Evolutionary conservation across 2,113 vertebrate species (phyloP).

Genomic region (Nestor notabilis): DNA sequence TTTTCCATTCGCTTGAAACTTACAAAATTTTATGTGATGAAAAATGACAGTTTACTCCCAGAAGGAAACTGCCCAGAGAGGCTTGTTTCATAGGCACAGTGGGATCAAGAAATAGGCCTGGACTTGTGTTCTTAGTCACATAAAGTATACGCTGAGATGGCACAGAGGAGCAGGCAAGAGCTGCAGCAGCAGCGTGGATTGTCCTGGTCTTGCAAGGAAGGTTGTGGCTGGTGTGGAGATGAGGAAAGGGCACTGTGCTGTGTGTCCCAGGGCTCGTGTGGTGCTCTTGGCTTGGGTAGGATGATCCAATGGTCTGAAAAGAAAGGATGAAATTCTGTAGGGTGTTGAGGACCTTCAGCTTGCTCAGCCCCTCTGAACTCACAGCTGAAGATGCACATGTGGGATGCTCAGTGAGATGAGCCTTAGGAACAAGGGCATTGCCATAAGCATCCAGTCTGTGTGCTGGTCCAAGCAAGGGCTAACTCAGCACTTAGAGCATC

Average conservation of each 20-base stretch:
- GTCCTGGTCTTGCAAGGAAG: neutral
- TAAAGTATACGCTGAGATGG: neutral
- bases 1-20: constrained; percentile 92
- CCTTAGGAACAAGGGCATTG: neutral
- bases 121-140: neutral
- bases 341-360: neutral
- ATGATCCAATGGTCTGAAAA: neutral
- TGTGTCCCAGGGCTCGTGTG: fast-evolving
- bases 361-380: neutral
- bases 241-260: neutral
- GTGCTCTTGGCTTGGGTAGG: neutral
- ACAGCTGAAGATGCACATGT: fast-evolving
- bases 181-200: neutral
- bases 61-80: constrained; percentile 75
- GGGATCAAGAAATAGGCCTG: neutral
- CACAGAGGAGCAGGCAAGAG: neutral
- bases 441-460: fast-evolving
- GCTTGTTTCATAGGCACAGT: neutral
- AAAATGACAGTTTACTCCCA: constrained; percentile 85
- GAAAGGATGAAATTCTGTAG: neutral
- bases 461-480: neutral
- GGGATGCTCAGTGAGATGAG: neutral
- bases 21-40: constrained; percentile 91
- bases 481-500: neutral
- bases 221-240: neutral